phyloP scores from a whole-genome alignment of 2,113 vertebrate genomes.

The Mustelus asterias region DNA sequence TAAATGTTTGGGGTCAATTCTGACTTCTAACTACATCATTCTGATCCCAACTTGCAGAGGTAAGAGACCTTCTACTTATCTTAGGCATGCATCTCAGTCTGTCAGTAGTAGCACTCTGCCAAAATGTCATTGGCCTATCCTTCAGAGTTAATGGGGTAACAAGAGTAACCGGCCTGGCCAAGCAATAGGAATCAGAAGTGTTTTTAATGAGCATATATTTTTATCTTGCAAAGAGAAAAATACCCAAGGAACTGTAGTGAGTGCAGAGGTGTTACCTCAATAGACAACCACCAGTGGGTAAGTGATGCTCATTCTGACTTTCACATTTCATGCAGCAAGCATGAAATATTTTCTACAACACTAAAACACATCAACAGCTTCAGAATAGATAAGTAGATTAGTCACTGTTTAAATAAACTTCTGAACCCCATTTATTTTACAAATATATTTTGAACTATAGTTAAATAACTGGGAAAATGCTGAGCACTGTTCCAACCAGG shows the following conservation, averaged over 20 bases:
- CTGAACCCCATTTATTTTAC: background rate
- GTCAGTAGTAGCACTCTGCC: background rate
- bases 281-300: background rate
- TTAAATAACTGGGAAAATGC: background rate
- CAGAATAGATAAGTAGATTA: constrained; percentile 10
- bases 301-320: constrained; percentile 27
- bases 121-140: background rate
- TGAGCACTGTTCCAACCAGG: background rate
- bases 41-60: too few relatives aligned
- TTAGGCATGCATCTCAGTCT: background rate
- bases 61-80: background rate
- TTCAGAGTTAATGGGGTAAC: background rate
- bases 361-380: constrained; percentile 1
- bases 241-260: background rate
- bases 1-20: background rate
- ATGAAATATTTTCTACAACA: constrained; percentile 4
- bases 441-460: background rate
- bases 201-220: background rate
- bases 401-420: background rate
- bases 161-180: background rate
- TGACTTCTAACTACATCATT: background rate
- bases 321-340: constrained; percentile 24
- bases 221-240: background rate
- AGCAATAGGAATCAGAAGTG: background rate
- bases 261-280: background rate